Evolutionary conservation across 2,113 vertebrate species (phyloP), one percentile per base, ranked within the genome.

Genomic region (Amia ocellicauda): DNA sequence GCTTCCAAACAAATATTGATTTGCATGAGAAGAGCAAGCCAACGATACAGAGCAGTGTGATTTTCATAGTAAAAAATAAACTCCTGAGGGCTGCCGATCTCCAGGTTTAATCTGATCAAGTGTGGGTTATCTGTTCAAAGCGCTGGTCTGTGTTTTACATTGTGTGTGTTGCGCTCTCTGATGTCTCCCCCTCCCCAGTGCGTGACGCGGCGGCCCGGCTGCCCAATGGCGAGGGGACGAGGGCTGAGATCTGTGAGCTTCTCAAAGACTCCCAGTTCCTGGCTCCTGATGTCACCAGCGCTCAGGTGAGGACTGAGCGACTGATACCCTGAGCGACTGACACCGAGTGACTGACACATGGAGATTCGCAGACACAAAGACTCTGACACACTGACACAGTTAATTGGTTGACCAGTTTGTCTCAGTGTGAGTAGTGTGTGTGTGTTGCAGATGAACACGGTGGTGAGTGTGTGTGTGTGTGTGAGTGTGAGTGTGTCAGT

Each of bases 251-350:
- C 73, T 99, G 97, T 57, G 96, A 99, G 67, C 86, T 99, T 60
- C 85, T 99, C 24, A 99, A 98, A 74, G 95, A 99, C 74, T 99
- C 97, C 0, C 97, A 98, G 77, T 99, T 98, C 77, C 87, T 99
- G 1, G 96, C 96, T 24, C 92, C 96, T 0, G 96, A 99, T 71
- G 97, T 99, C 78, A 99, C 97, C 26, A 97, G 95, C 69, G 94
- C 96, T 75, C 97, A 99, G 80, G 97, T 97, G 53, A 64, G 72
- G 53, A n/a, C n/a, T n/a, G n/a, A n/a, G n/a, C n/a, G n/a, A n/a
- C n/a, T n/a, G n/a, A n/a, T n/a, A n/a, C n/a, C n/a, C n/a, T n/a
- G n/a, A n/a, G n/a, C n/a, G n/a, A n/a, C n/a, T 19, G 54, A 26
- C 23, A 24, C 28, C n/a, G 2, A 3, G 22, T n/a, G n/a, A n/a